These are phyloP conservation scores for Drosophila oshimai DNA, from an alignment of 1,140 invertebrate genomes.

Conservation along the genomic window DNA sequence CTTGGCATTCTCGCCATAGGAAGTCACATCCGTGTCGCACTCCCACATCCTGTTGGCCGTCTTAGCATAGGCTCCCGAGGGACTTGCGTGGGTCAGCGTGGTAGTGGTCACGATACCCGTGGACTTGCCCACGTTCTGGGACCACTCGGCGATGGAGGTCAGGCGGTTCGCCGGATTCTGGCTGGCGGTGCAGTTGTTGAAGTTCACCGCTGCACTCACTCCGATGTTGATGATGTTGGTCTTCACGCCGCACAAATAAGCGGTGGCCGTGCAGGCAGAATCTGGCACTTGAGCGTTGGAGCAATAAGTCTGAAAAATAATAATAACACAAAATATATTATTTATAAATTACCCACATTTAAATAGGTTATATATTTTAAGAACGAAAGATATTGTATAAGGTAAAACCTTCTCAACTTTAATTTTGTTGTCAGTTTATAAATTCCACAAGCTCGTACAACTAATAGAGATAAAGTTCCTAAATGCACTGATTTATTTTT, in stretches of 20 bases:
- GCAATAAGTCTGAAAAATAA: slow-evolving; percentile 84
- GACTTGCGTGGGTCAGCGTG: slow-evolving; percentile 78
- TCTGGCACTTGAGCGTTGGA: slow-evolving; percentile 91
- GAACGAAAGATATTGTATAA: too few species aligned
- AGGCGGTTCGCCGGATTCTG: slow-evolving; percentile 84
- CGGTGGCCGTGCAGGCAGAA: slow-evolving; percentile 89
- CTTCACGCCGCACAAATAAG: slow-evolving; percentile 89
- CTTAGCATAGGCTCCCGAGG: slow-evolving; percentile 83
- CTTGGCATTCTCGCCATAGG: slow-evolving; percentile 73
- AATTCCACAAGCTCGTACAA: too few species aligned
- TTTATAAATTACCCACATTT: too few species aligned
- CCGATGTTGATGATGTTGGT: slow-evolving; percentile 87
- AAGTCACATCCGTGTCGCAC: slow-evolving; percentile 86
- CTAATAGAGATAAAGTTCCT: too few species aligned
- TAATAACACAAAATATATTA: not conserved
- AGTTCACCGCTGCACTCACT: slow-evolving; percentile 85
- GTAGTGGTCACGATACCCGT: slow-evolving; percentile 82
- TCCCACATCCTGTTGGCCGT: slow-evolving; percentile 91
- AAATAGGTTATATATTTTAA: too few species aligned
- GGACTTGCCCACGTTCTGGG: slow-evolving; percentile 88
- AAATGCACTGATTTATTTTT: too few species aligned
- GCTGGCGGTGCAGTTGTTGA: slow-evolving; percentile 87
- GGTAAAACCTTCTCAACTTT: too few species aligned
- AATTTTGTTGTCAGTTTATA: too few species aligned
- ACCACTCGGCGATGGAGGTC: slow-evolving; percentile 91